These are phyloP conservation scores for Philaethria dido DNA, from an alignment of 2,888 invertebrate species.

Conservation along the genomic window DNA sequence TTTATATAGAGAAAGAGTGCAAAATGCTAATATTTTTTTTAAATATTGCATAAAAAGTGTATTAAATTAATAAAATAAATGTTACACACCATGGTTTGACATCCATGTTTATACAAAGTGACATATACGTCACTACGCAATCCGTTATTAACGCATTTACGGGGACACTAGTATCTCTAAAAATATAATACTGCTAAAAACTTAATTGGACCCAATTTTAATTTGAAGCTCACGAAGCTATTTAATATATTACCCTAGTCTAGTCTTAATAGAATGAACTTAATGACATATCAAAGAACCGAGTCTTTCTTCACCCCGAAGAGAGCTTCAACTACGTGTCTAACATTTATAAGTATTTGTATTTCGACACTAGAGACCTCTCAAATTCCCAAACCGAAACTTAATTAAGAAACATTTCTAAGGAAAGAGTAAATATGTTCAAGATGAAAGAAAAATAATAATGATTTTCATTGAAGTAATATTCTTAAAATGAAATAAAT, in stretches of 20 bases:
- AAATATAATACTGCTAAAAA: not conserved
- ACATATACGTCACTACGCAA: too few species aligned
- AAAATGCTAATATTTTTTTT: too few species aligned
- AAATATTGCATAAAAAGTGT: too few species aligned
- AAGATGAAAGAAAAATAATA: not conserved
- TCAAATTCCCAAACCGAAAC: not conserved
- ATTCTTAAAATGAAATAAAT: not conserved
- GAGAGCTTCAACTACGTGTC: not conserved
- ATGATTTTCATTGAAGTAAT: not conserved
- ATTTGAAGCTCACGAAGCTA: not conserved
- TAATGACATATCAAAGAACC: constrained; percentile 14
- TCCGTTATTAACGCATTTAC: too few species aligned
- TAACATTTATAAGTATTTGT: constrained; percentile 1
- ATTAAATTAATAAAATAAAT: too few species aligned
- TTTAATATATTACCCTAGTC: constrained; percentile 1
- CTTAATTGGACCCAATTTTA: not conserved
- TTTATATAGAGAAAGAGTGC: too few species aligned
- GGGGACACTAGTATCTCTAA: not conserved
- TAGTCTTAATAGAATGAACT: constrained; percentile 1
- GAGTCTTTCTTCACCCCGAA: not conserved
- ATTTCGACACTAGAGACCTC: not conserved
- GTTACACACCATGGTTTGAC: too few species aligned
- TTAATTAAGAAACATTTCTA: not conserved
- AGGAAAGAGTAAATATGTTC: not conserved
- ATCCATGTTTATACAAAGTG: too few species aligned